phyloP scores from a whole-genome alignment of 2,113 vertebrate genomes.

The Platanista minor region DNA sequence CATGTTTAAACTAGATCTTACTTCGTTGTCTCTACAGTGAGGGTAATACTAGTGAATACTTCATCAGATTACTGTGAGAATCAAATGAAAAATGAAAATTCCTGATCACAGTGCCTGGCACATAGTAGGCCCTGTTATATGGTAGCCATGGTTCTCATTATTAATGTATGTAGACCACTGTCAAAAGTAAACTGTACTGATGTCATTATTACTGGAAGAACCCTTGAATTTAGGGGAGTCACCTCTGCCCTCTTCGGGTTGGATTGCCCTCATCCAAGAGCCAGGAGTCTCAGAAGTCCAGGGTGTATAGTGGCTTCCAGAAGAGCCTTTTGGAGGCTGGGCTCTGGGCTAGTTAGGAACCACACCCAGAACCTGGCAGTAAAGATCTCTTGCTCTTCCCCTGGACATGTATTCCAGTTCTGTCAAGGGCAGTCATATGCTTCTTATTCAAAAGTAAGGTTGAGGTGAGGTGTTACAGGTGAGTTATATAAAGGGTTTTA shows the following conservation, averaged over 20 bases:
- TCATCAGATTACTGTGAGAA: background rate
- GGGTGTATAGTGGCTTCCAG: background rate
- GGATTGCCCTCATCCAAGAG: background rate
- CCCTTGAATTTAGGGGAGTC: background rate
- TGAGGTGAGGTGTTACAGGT: background rate
- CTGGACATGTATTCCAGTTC: background rate
- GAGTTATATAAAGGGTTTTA: background rate
- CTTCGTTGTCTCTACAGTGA: background rate
- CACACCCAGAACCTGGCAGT: background rate
- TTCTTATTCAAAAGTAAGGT: background rate
- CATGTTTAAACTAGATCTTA: background rate
- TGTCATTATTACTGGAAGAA: background rate
- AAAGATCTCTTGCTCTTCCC: background rate
- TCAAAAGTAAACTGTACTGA: background rate
- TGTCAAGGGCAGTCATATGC: background rate
- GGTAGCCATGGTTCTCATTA: background rate
- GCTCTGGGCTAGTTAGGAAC: background rate
- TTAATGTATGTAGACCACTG: background rate
- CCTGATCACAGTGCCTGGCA: background rate
- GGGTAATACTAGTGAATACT: background rate
- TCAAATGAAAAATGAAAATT: background rate
- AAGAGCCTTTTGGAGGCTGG: background rate
- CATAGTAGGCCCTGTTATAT: background rate
- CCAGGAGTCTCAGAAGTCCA: background rate
- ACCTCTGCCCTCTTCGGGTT: background rate